These are phyloP conservation scores for Candoia aspera DNA, from an alignment of 2,113 vertebrate species.

Conservation along the genomic window DNA sequence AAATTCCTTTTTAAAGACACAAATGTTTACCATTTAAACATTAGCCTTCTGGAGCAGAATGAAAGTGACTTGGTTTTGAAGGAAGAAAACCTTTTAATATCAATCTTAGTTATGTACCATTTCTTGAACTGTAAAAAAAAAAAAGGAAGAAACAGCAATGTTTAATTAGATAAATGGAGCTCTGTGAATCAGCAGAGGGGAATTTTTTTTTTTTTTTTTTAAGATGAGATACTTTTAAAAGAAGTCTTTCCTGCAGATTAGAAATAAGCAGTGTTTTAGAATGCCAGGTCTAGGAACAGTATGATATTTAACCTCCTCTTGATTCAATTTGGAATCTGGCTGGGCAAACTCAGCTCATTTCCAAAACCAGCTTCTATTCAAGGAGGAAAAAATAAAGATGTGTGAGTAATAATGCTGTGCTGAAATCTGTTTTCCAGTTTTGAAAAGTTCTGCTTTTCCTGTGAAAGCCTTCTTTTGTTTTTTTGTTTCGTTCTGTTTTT, in stretches of 20 bases:
- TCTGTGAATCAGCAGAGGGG: background rate
- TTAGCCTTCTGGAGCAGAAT: slow-evolving; percentile 17
- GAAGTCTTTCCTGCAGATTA: background rate
- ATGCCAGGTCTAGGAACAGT: background rate
- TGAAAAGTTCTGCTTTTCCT: background rate
- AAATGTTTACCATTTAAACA: slow-evolving; percentile 51
- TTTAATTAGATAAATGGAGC: slow-evolving; percentile 24
- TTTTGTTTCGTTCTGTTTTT: too few relatives aligned
- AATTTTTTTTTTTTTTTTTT: background rate
- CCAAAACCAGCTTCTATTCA: background rate
- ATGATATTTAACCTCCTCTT: background rate
- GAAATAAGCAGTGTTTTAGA: background rate
- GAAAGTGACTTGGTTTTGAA: background rate
- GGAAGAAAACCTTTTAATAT: slow-evolving; percentile 27
- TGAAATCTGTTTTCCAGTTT: background rate
- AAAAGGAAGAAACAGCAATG: slow-evolving; percentile 15
- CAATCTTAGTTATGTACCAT: slow-evolving; percentile 20
- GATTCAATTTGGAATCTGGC: background rate
- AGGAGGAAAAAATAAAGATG: background rate
- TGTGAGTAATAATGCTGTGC: background rate
- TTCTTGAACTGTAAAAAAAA: slow-evolving; percentile 3
- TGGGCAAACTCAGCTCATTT: background rate
- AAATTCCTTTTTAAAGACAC: slow-evolving; percentile 38
- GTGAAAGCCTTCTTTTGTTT: background rate
- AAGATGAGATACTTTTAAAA: background rate